Evolutionary conservation across 2,888 invertebrate species (phyloP), one percentile per base, ranked within the genome.

Genomic region (Frankliniella fusca): DNA sequence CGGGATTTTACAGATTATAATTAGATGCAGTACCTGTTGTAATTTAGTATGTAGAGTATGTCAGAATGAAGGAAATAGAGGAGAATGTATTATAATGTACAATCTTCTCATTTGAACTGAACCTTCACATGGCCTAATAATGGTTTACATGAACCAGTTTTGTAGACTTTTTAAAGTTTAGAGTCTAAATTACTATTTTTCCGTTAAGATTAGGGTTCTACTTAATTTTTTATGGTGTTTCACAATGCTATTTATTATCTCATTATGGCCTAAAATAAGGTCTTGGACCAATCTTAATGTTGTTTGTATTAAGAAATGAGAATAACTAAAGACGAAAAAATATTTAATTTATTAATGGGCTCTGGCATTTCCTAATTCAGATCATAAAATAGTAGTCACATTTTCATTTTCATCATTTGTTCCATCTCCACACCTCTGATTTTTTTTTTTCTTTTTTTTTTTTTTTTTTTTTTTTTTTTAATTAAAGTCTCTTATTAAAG

Each of bases 221-320:
- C 70, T 27, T 76, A 76, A n/a, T 76, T 76, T 76, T 76, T 23
- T 76, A 76, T 27, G 10, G 70, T 23, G 70, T 27, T 12, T 9
- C 11, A 27, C 12, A 27, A 27, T 27, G 27, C 70, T 12, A 12
- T 27, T 76, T 76, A 76, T 76, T 76, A 27, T 76, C 70, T 23
- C 70, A 76, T 27, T 8, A 12, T 23, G 70, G 27, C 70, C 70
- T 76, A 23, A 12, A n/a, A 12, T 3, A 12, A 76, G 70, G 70
- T 76, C 70, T 76, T 23, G 70, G 70, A 76, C 70, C 70, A 76
- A 76, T 76, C 70, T 76, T 38, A 38, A 20, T 54, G 18, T 54
- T 12, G 54, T 54, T 54, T 54, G 15, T 54, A 54, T 54, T 15
- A 54, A 20, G 54, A 20, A 54, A 54, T 20, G 18, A 54, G 54